Evolutionary conservation across 2,113 vertebrate species (phyloP).

Genomic region (Thamnaconus septentrionalis): DNA sequence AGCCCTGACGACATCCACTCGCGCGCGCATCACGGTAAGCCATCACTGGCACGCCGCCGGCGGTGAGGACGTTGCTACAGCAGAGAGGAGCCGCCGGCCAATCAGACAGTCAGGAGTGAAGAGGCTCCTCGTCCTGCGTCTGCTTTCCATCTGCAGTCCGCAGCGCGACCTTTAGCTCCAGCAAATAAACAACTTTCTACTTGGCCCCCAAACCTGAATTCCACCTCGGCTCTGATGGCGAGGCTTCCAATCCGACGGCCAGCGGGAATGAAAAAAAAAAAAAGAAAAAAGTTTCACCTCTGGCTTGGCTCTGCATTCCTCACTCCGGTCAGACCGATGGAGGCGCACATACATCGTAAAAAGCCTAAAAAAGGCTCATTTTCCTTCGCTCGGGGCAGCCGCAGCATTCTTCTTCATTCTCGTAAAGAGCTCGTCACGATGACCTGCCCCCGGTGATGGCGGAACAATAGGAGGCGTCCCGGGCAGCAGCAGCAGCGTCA

Average conservation of each 20-base stretch:
- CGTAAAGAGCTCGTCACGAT: conserved; percentile 46
- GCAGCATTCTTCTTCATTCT: conserved; percentile 5
- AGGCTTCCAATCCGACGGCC: conserved; percentile 5
- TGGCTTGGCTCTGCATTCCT: conserved; percentile 35
- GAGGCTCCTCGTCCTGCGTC: conserved; percentile 48
- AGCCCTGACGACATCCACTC: background rate
- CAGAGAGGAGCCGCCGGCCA: conserved; percentile 43
- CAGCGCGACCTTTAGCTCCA: conserved; percentile 28
- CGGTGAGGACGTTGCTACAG: conserved; percentile 42
- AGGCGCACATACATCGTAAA: too few species aligned
- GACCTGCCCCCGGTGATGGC: conserved; percentile 35
- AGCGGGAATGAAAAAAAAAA: too few species aligned
- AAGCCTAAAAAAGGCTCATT: conserved; percentile 11
- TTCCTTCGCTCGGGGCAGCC: conserved; percentile 17
- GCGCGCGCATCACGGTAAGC: too few species aligned
- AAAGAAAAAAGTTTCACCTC: background rate
- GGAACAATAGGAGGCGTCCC: conserved; percentile 41
- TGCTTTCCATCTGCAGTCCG: conserved; percentile 56
- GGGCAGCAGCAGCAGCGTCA: conserved; percentile 32
- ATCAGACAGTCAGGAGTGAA: conserved; percentile 40
- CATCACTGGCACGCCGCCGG: too few species aligned
- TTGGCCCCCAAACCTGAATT: conserved; percentile 1
- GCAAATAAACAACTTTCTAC: conserved; percentile 50
- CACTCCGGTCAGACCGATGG: conserved; percentile 1
- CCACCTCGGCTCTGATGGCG: conserved; percentile 19